Conservation (phyloP, 2,113 vertebrate species). For the Channa argus region DNA sequence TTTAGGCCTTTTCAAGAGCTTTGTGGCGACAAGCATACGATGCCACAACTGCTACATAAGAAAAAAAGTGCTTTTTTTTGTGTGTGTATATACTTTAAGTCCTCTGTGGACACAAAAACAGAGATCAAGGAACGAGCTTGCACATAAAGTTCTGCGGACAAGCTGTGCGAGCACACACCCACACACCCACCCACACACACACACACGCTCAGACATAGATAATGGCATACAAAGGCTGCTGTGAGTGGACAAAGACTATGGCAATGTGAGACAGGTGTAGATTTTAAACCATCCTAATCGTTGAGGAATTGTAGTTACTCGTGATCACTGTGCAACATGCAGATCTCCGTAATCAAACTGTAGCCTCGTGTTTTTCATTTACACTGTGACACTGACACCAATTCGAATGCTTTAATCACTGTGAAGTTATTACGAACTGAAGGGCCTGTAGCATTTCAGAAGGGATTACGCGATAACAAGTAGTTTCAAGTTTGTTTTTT, state of each 20-base stretch:
- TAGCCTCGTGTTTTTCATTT: constrained; percentile 14
- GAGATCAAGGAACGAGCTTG: no score
- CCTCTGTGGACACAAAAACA: not conserved
- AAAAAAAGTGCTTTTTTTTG: no score
- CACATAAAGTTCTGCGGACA: not conserved
- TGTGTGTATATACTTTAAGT: not conserved
- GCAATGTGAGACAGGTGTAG: not conserved
- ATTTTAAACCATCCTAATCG: not conserved
- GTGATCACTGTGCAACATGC: not conserved
- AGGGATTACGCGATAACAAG: not conserved
- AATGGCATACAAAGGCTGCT: not conserved
- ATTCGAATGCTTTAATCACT: constrained; percentile 12
- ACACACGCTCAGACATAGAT: not conserved
- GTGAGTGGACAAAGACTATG: not conserved
- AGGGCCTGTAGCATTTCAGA: not conserved
- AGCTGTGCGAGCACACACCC: not conserved
- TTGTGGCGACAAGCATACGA: no score
- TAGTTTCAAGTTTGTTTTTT: not conserved
- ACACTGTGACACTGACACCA: constrained; percentile 1
- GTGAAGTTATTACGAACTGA: not conserved
- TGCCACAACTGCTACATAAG: no score
- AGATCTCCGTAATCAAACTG: not conserved
- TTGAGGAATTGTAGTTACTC: no score
- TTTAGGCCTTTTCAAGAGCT: no score
- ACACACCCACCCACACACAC: not conserved